Evolutionary conservation across 2,888 invertebrate species (phyloP), one percentile per base, ranked within the genome.

Genomic region (Perdita meconis): DNA sequence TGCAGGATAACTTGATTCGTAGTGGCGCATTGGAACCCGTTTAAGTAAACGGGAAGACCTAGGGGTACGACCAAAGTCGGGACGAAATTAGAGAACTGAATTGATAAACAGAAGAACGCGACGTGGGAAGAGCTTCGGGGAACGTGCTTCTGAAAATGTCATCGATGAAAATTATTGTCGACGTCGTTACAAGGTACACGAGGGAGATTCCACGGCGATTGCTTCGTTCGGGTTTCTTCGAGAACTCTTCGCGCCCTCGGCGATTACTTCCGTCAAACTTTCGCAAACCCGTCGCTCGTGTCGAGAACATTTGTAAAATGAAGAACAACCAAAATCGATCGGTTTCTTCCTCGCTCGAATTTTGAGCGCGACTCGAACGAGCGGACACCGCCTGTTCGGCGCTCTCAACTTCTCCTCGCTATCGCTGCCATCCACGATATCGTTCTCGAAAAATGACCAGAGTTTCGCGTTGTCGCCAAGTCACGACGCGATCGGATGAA

Each of bases 71-170:
- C 19, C 47, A 8, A 19, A n/a, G 51, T 22, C 30, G 22, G 30
- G 42, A 38, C 60, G 47, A 71, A 57, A 42, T 19, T 34, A 5
- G 22, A 50, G 22, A 40, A n/a, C 24, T 19, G n/a, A n/a, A n/a
- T n/a, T 19, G 5, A 19, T 38, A 57, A 36, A 12, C 47, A 38
- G 10, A 47, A 75, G 30, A 65, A 71, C 38, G 36, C 12, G 47
- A 16, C 38, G 66, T 60, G 47, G 22, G 51, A 55, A 26, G 51
- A 50, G 67, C 57, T 78, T 40, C 53, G 50, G 56, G 66, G 55
- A 64, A 78, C 82, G 74, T 82, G 79, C 50, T 81, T 81, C 79
- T 69, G 81, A 61, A 61, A 78, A 79, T 82, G 70, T 53, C 61
- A 42, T 75, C 76, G 76, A 59, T 50, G 61, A 63, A 56, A 59